A percentile compares a stretch with the other conserved stretches of the same genome.
phyloP scores from a whole-genome alignment of 1,140 invertebrate species.

The Platorchestia sp. region DNA sequence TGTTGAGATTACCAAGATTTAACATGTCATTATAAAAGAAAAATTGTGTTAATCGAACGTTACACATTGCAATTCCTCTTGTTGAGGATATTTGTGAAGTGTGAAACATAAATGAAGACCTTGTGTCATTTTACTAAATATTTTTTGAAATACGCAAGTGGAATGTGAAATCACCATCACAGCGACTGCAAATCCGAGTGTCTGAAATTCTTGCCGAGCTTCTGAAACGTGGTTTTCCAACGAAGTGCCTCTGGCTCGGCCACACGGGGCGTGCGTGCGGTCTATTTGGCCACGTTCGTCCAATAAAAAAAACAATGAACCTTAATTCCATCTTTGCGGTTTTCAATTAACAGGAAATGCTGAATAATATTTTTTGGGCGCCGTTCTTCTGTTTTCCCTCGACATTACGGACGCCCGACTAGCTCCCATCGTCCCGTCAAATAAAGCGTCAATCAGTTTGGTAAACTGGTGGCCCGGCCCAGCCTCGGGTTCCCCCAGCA shows the following conservation, averaged over 20 bases:
- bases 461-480: not conserved
- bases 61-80: too few relatives aligned
- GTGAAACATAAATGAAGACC: too few relatives aligned
- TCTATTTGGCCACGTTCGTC: not conserved
- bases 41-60: too few relatives aligned
- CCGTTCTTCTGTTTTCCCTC: too few relatives aligned
- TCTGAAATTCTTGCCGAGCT: not conserved
- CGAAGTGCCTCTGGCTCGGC: too few relatives aligned
- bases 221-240: not conserved
- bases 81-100: too few relatives aligned
- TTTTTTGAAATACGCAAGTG: too few relatives aligned
- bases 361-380: not conserved
- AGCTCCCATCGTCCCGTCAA: not conserved
- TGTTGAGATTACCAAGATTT: too few relatives aligned
- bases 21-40: too few relatives aligned
- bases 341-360: not conserved
- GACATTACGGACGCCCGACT: too few relatives aligned
- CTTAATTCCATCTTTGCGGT: not conserved
- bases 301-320: not conserved
- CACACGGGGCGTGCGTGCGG: too few relatives aligned
- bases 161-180: not conserved
- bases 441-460: constrained; percentile 11
- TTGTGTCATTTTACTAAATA: too few relatives aligned
- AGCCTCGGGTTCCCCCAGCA: not conserved
- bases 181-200: not conserved